Base-by-base conservation (phyloP, 2,113 vertebrate genomes). In the Dendrocopos noguchii region DNA sequence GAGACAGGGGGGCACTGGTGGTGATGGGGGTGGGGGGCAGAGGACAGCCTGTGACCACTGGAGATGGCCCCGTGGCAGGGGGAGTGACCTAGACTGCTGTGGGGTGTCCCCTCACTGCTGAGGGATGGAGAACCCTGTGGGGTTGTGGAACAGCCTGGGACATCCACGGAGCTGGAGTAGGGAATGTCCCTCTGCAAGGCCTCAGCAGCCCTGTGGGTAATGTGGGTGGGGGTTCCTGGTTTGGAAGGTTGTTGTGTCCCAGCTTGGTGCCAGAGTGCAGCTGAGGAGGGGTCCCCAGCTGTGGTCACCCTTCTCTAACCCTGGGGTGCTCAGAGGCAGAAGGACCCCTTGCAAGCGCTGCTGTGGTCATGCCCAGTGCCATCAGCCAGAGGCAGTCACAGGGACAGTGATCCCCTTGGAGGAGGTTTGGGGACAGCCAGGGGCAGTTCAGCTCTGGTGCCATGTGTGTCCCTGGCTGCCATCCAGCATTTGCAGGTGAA, bases 71-170 rank as follows among this genome's bases (percentile, higher is more conserved):
- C 10, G 3, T n/a, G 53, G 36, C 57, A 72, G 20, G 16, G 29
- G 29, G 82, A 9, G 42, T 79, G 60, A 8, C 28, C 10, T 0
- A 0, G 56, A 31, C n/a, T 86, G 19, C 50, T 5, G 1, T 25
- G n/a, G 28, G 12, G 6, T 73, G 55, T 68, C 31, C 11, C 33
- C 33, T 60, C 3, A 1, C 36, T 88, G 27, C 36, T 24, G 29
- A 16, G 19, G 25, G 36, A 63, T 8, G 29, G 33, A 65, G 67
- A 85, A 21, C 5, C 28, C 56, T 0, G 0, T 24, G 66, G 57
- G 20, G 11, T 12, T 56, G 21, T 4, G 1, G 56, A 66, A 52
- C 29, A 82, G 39, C 29, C 57, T 75, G 42, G 42, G 34, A 20
- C 5, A 22, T 46, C 36, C 1, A 1, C 70, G 56, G 80, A 70